These are phyloP conservation scores for Ammospiza caudacuta DNA, from an alignment of 2,113 vertebrate species.

Conservation along the genomic window DNA sequence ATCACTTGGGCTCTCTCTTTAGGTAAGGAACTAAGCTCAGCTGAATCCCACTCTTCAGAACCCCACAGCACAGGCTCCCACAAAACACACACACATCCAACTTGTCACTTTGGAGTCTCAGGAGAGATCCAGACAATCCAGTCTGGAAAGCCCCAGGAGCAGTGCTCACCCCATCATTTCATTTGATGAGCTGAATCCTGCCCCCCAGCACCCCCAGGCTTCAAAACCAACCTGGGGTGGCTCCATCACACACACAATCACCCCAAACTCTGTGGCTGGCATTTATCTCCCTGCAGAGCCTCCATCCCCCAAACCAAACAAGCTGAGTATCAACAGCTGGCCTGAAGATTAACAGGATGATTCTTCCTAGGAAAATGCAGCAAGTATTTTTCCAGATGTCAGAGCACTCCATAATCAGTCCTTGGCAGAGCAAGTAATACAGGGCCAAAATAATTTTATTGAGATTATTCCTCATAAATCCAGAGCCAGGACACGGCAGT, in stretches of 20 bases:
- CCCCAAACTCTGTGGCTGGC: rapidly evolving
- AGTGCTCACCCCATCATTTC: not conserved
- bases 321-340: not conserved
- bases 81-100: not conserved
- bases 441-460: not conserved
- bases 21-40: not conserved
- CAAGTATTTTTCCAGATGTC: constrained; percentile 22
- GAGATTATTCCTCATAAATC: not conserved
- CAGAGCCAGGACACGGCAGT: not conserved
- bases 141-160: not conserved
- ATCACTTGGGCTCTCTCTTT: not conserved
- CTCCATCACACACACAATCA: not conserved
- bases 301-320: not conserved
- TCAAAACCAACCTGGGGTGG: not conserved
- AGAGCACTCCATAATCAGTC: not conserved
- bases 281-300: not conserved
- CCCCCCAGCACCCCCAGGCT: not conserved
- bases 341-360: not conserved
- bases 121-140: not conserved
- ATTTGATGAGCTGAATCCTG: not conserved
- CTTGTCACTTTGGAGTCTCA: not conserved
- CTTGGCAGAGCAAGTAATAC: not conserved
- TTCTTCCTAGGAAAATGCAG: not conserved
- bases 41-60: not conserved
- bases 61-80: not conserved